Base-by-base conservation (phyloP, 2,797 vertebrate genomes). In the Myotis myotis region DNA sequence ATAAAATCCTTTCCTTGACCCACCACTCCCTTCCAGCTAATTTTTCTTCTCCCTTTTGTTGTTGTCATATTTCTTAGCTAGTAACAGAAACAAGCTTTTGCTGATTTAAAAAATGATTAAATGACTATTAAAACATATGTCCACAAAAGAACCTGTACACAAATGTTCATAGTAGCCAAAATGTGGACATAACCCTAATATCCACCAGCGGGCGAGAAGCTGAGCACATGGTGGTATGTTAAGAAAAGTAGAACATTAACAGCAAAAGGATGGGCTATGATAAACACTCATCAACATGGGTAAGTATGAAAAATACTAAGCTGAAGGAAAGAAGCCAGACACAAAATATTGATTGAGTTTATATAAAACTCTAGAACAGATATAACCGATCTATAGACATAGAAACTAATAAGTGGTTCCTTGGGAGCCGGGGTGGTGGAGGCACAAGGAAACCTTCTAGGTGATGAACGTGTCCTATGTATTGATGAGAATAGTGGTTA, bases 1-100 rank as follows among this genome's bases (percentile, higher is more conserved):
- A 78, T 87, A 72, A 93, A 95, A 90, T 87, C 9, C 25, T 87
- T 80, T 90, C 88, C 78, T 89, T 92, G 78, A 85, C 47, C 22
- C 38, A 47, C 79, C 28, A 49, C 33, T 49, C 38, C n/a, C 74
- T 53, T 41, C 62, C 62, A 57, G 55, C 8, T 57, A 25, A 30
- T 60, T 83, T 60, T 47, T 23, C 62, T 53, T 78, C 74, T 94
- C 17, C 57, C 62, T n/a, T 76, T 79, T 91, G 36, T 33, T 49
- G 44, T 64, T 33, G 20, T 84, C 66, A 80, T 68, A 47, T 70
- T 53, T 80, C 93, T 89, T 80, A 68, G 64, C 76, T 89, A 79
- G 64, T 19, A 68, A 71, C 62, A 60, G 80, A 85, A 89, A 85
- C 53, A 53, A 94, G 64, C 38, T 57, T 28, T 78, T 57, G 70